A percentile compares a stretch with the other conserved stretches of the same genome.
Conservation (phyloP, 2,113 vertebrate species). For the Chionis minor region DNA sequence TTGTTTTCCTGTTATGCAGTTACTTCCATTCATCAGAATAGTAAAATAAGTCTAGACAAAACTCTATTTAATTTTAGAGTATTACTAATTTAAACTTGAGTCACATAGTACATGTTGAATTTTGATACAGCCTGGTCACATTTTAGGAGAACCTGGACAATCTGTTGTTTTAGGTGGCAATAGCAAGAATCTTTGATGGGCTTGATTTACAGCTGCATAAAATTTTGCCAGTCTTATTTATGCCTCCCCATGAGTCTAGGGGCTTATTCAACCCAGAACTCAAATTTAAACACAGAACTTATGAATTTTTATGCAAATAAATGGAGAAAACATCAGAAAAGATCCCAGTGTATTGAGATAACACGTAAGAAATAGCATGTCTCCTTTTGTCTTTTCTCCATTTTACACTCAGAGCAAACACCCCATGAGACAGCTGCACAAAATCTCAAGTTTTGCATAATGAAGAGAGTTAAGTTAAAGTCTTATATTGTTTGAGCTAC, state of each 20-base stretch:
- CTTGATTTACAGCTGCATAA: background rate
- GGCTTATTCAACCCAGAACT: background rate
- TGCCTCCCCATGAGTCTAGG: background rate
- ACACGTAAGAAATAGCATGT: background rate
- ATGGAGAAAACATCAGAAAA: background rate
- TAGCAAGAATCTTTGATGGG: background rate
- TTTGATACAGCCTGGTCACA: background rate
- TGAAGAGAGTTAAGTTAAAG: background rate
- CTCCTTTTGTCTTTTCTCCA: background rate
- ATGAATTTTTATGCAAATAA: background rate
- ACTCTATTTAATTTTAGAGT: background rate
- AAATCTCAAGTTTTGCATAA: background rate
- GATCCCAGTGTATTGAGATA: background rate
- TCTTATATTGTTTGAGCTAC: background rate
- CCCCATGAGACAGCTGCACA: background rate
- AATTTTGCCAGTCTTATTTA: background rate
- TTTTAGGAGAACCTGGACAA: background rate
- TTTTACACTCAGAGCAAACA: background rate
- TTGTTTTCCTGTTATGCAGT: background rate
- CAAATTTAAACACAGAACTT: background rate
- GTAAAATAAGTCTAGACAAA: background rate
- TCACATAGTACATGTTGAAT: background rate
- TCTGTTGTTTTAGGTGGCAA: background rate
- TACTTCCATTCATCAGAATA: background rate
- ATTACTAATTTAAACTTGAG: background rate